Evolutionary conservation across 2,797 vertebrate genomes (phyloP).

Genomic region (Sebastes variabilis): DNA sequence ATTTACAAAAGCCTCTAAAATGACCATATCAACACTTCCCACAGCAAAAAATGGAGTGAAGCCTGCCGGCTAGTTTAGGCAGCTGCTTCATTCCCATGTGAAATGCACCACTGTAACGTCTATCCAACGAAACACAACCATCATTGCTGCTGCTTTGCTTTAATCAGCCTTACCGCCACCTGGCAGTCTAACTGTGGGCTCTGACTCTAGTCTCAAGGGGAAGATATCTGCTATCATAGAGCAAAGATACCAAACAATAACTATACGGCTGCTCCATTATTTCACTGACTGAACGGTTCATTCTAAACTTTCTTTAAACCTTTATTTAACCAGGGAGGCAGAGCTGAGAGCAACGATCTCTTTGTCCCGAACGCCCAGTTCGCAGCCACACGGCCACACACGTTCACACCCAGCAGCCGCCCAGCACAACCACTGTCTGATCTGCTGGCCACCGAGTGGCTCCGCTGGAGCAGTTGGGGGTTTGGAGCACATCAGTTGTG

Average conservation of each 20-base stretch:
- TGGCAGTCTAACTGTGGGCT: background rate
- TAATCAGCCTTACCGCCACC: background rate
- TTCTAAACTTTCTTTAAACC: background rate
- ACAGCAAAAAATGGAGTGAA: background rate
- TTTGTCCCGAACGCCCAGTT: background rate
- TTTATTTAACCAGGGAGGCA: background rate
- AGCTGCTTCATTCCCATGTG: background rate
- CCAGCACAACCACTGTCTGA: constrained; percentile 20
- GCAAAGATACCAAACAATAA: background rate
- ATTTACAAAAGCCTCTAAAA: background rate
- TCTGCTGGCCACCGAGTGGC: constrained; percentile 18
- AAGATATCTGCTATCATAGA: background rate
- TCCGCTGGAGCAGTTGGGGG: background rate
- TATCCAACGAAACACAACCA: background rate
- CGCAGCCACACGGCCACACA: constrained; percentile 14
- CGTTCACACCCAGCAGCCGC: constrained; percentile 9
- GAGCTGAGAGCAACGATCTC: background rate
- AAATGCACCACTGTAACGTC: background rate
- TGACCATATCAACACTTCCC: background rate
- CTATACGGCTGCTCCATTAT: background rate
- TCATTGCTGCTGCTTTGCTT: background rate
- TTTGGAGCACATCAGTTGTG: constrained; percentile 19
- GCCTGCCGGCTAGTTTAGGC: background rate
- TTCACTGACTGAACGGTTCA: background rate
- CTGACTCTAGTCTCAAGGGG: background rate